These are phyloP conservation scores for Eulemur rubriventer DNA, from an alignment of 2,797 vertebrate genomes.

Conservation along the genomic window DNA sequence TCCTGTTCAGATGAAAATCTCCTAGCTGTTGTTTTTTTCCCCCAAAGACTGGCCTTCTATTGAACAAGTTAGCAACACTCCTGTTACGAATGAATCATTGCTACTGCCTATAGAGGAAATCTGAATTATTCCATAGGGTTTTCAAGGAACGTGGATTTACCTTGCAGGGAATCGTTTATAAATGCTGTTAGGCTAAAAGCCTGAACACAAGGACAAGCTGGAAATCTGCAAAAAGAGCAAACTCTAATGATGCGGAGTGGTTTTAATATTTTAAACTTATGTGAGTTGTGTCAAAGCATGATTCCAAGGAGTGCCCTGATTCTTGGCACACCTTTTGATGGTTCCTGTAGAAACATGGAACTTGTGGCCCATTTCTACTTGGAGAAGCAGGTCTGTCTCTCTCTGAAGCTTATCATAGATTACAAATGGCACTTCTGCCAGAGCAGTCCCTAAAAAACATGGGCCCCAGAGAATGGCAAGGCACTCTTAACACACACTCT, in stretches of 20 bases:
- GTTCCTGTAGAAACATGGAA: background rate
- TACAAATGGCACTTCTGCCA: background rate
- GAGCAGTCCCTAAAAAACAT: background rate
- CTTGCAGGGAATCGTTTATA: background rate
- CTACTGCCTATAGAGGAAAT: slow-evolving; percentile 7
- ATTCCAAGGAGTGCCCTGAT: background rate
- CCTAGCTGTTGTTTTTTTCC: slow-evolving; percentile 41
- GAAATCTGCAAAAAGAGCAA: background rate
- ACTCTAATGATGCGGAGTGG: background rate
- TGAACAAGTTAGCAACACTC: slow-evolving; percentile 51
- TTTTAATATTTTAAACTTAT: background rate
- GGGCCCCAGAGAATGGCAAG: background rate
- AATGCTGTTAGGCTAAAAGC: background rate
- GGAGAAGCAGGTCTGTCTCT: background rate
- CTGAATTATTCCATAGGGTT: background rate
- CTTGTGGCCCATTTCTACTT: background rate
- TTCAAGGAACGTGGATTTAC: background rate
- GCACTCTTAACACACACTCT: background rate
- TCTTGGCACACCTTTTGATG: background rate
- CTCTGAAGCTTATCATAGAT: background rate
- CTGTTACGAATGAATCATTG: slow-evolving; percentile 37
- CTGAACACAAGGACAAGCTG: background rate
- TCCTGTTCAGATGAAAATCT: slow-evolving; percentile 72
- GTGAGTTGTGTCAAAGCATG: background rate
- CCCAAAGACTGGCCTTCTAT: slow-evolving; percentile 44